Conservation (phyloP, 2,113 vertebrate species). For the Fukomys damarensis region DNA sequence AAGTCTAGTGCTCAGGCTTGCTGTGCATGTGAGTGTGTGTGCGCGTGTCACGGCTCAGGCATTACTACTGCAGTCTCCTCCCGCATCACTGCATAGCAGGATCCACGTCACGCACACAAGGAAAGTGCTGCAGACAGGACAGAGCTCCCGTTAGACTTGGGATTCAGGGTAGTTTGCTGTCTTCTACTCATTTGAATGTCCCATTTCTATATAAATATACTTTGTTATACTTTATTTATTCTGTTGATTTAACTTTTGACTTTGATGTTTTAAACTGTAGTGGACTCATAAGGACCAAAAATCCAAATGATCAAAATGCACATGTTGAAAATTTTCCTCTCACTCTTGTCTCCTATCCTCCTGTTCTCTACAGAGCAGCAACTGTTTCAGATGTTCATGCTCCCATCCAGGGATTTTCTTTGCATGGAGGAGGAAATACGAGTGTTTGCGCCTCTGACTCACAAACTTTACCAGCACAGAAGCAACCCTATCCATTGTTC, state of each 20-base stretch:
- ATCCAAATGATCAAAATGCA: neutral
- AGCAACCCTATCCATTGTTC: neutral
- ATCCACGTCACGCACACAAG: too few relatives aligned
- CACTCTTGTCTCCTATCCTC: fast-evolving
- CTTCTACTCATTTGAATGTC: neutral
- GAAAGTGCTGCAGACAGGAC: neutral
- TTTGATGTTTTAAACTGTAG: neutral
- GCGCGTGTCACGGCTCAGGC: neutral
- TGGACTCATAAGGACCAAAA: neutral
- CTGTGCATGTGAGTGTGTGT: neutral
- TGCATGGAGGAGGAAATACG: neutral
- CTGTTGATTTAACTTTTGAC: neutral
- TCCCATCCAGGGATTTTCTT: neutral
- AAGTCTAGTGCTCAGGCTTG: too few relatives aligned
- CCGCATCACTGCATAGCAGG: neutral
- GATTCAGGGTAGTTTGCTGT: neutral
- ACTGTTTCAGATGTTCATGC: neutral
- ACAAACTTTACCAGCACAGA: neutral
- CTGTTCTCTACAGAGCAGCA: neutral
- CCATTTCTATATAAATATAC: neutral
- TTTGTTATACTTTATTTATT: neutral
- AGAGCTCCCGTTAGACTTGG: neutral
- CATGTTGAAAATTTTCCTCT: neutral
- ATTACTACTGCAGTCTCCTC: neutral
- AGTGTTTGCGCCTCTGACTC: neutral